Evolutionary conservation across 1,140 invertebrate genomes (phyloP).

Genomic region (Lordiphosa stackelbergi): DNA sequence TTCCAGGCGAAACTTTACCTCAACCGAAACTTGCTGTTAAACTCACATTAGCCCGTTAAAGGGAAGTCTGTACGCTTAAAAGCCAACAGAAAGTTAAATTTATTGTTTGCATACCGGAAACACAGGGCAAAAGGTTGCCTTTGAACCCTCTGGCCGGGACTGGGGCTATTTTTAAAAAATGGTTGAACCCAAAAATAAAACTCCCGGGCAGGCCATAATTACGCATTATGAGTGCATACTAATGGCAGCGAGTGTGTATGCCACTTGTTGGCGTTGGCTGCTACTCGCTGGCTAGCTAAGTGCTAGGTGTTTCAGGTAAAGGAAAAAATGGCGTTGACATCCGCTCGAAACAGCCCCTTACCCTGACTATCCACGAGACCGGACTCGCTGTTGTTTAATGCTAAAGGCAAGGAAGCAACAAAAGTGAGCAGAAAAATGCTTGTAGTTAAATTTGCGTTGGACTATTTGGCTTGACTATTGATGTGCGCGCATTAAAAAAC

Average conservation of each 20-base stretch:
- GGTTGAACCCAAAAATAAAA: slow-evolving; percentile 8
- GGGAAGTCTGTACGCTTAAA: slow-evolving; percentile 20
- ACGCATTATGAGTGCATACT: not conserved
- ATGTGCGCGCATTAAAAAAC: slow-evolving; percentile 72
- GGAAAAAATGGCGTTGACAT: slow-evolving; percentile 9
- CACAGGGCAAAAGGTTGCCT: slow-evolving; percentile 10
- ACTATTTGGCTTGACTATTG: slow-evolving; percentile 73
- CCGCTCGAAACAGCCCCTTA: slow-evolving; percentile 21
- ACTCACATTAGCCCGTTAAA: slow-evolving; percentile 64
- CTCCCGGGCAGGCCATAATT: slow-evolving; percentile 3
- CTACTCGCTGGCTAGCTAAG: no score
- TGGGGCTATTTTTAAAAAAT: slow-evolving; percentile 33
- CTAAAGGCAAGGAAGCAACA: slow-evolving; percentile 31
- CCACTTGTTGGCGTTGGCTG: slow-evolving; percentile 3
- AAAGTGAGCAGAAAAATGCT: slow-evolving; percentile 51
- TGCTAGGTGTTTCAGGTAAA: slow-evolving; percentile 4
- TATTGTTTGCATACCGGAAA: slow-evolving; percentile 49
- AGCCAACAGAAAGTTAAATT: slow-evolving; percentile 35
- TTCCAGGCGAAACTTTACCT: slow-evolving; percentile 32
- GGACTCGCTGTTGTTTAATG: slow-evolving; percentile 20
- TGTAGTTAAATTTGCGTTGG: slow-evolving; percentile 68
- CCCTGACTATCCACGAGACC: slow-evolving; percentile 5
- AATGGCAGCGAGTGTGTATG: not conserved
- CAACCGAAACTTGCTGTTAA: slow-evolving; percentile 59
- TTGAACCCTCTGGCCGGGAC: not conserved